Percentiles rank a stretch among this genome's conserved stretches.
Evolutionary conservation across 2,888 invertebrate species (phyloP).

Genomic region (Ecliptopera silaceata): DNA sequence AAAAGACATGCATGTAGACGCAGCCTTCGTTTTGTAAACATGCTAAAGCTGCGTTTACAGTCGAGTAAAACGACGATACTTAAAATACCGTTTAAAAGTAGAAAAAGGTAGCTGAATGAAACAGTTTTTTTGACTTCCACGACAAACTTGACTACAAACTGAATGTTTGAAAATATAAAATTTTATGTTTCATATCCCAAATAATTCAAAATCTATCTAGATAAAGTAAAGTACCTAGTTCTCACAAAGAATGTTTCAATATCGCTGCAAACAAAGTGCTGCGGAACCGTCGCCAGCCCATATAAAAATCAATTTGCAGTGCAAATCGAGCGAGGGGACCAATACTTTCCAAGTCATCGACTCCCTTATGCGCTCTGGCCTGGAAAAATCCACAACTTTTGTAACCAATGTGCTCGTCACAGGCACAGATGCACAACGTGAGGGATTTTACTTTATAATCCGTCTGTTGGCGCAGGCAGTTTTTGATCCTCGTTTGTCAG

Average conservation of each 20-base stretch:
- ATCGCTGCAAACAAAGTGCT: conserved; percentile 41
- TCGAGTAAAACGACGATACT: conserved; percentile 11
- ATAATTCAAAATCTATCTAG: conserved; percentile 9
- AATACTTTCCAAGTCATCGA: conserved; percentile 78
- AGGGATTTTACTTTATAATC: conserved; percentile 40
- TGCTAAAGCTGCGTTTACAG: conserved; percentile 11
- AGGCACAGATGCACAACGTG: conserved; percentile 27
- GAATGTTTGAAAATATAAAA: too few relatives aligned
- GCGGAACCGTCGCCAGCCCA: conserved; percentile 46
- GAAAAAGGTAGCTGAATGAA: too few relatives aligned
- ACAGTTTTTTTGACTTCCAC: too few relatives aligned
- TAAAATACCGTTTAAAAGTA: background rate
- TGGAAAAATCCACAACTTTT: conserved; percentile 70
- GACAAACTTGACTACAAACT: too few relatives aligned
- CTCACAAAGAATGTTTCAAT: conserved; percentile 18
- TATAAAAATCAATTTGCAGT: conserved; percentile 80
- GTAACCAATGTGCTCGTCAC: conserved; percentile 42
- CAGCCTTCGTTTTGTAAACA: conserved; percentile 22
- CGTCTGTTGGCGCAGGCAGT: conserved; percentile 30
- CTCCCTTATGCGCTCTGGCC: conserved; percentile 65
- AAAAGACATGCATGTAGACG: conserved; percentile 28
- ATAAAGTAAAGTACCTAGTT: background rate
- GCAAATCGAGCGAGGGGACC: conserved; percentile 77
- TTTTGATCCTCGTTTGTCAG: conserved; percentile 5
- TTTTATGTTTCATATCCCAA: background rate